Percentiles rank a stretch among this genome's conserved stretches.
phyloP scores from a whole-genome alignment of 2,888 invertebrate species.

The Cataglyphis cursor region DNA sequence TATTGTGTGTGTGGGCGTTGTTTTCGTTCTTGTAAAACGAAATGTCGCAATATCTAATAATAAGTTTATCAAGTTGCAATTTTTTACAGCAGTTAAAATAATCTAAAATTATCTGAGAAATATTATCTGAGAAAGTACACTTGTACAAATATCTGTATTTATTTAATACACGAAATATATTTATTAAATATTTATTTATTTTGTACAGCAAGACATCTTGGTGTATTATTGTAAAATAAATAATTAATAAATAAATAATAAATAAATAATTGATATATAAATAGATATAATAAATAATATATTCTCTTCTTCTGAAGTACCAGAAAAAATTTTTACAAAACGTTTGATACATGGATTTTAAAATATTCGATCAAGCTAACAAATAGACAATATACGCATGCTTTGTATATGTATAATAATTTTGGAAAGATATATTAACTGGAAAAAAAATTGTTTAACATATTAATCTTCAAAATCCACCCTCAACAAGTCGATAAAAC shows the following conservation, averaged over 20 bases:
- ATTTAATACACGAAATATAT: too few relatives aligned
- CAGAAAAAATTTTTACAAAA: neutral
- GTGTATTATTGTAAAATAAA: neutral
- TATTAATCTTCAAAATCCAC: neutral
- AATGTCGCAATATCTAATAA: neutral
- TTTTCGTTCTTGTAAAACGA: neutral
- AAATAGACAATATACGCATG: neutral
- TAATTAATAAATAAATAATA: too few relatives aligned
- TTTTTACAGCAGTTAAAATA: too few relatives aligned
- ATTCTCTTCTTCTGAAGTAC: neutral
- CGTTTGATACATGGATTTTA: neutral
- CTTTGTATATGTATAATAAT: neutral
- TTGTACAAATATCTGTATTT: too few relatives aligned
- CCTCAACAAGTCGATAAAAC: neutral
- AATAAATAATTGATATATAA: too few relatives aligned
- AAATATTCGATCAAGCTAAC: neutral
- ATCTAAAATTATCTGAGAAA: neutral
- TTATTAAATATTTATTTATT: too few relatives aligned
- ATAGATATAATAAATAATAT: neutral
- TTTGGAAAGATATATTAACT: neutral
- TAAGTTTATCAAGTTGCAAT: neutral
- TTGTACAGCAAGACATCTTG: too few relatives aligned
- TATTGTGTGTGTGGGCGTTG: neutral
- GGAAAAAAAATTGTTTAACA: neutral
- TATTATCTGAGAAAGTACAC: neutral